Conservation (phyloP, 2,888 invertebrate genomes). For the Caenorhabditis macrosperma region DNA sequence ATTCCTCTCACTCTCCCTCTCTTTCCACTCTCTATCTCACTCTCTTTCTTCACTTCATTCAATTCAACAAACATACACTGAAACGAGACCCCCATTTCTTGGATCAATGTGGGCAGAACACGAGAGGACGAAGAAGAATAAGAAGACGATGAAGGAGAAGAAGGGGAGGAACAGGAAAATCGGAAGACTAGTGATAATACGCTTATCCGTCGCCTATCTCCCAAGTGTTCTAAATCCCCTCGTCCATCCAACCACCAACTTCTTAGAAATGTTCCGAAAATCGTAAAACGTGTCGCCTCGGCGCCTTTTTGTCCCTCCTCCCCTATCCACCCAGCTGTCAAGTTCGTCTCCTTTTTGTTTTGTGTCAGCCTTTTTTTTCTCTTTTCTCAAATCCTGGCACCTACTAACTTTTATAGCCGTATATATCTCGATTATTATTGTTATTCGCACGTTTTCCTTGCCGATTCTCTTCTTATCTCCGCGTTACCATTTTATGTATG, state of each 20-base stretch:
- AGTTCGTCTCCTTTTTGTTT: constrained; percentile 6
- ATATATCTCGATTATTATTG: background rate
- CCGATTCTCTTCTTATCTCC: background rate
- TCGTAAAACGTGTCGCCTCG: constrained; percentile 30
- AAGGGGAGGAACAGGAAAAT: background rate
- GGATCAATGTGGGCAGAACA: background rate
- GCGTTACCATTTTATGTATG: background rate
- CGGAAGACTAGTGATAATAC: constrained; percentile 3
- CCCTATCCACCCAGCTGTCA: constrained; percentile 32
- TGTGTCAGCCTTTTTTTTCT: background rate
- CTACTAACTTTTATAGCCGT: background rate
- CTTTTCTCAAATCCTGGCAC: background rate
- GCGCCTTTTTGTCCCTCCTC: background rate
- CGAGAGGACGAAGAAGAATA: too few relatives aligned
- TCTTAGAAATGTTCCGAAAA: constrained; percentile 29
- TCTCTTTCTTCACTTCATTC: background rate
- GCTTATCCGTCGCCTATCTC: constrained; percentile 13
- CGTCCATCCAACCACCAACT: background rate
- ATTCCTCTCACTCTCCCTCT: constrained; percentile 4
- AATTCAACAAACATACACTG: constrained; percentile 10
- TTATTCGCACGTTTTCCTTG: background rate
- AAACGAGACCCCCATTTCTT: constrained; percentile 7
- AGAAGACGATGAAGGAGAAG: too few relatives aligned
- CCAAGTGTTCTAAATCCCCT: constrained; percentile 1
- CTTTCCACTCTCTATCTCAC: background rate